These are phyloP conservation scores for Beris chalybata DNA, from an alignment of 2,888 invertebrate genomes.

Conservation along the genomic window DNA sequence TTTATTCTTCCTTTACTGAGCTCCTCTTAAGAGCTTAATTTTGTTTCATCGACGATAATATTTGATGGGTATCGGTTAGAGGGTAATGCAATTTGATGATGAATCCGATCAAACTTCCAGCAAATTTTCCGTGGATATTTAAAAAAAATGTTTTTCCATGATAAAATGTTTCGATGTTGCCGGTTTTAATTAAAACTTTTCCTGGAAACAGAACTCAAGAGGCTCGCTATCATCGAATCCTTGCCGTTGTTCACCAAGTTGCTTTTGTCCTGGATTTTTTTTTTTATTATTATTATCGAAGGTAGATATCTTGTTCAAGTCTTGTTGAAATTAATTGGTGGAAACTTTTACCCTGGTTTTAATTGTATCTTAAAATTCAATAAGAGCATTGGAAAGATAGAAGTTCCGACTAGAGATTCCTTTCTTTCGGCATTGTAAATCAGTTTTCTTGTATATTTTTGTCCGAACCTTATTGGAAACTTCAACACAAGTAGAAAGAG, in stretches of 20 bases:
- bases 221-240: slow-evolving; percentile 6
- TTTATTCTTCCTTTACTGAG: too few relatives aligned
- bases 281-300: not conserved
- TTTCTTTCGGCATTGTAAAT: too few relatives aligned
- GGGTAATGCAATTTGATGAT: slow-evolving; percentile 35
- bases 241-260: too few relatives aligned
- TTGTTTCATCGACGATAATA: not conserved
- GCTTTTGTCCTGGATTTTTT: not conserved
- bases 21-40: not conserved
- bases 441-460: too few relatives aligned
- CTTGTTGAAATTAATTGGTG: slow-evolving; percentile 28
- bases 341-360: slow-evolving; percentile 5
- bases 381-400: too few relatives aligned
- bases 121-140: not conserved
- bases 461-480: too few relatives aligned
- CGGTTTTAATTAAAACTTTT: slow-evolving; percentile 35
- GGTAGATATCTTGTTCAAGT: slow-evolving; percentile 18
- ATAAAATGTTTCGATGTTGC: slow-evolving; percentile 34
- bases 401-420: too few relatives aligned
- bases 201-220: slow-evolving; percentile 12
- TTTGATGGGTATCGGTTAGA: slow-evolving; percentile 11
- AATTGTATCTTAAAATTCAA: too few relatives aligned
- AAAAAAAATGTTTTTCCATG: slow-evolving; percentile 2
- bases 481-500: too few relatives aligned
- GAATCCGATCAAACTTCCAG: slow-evolving; percentile 23